These are phyloP conservation scores for Pithys albifrons DNA, from an alignment of 2,113 vertebrate species.

Conservation along the genomic window DNA sequence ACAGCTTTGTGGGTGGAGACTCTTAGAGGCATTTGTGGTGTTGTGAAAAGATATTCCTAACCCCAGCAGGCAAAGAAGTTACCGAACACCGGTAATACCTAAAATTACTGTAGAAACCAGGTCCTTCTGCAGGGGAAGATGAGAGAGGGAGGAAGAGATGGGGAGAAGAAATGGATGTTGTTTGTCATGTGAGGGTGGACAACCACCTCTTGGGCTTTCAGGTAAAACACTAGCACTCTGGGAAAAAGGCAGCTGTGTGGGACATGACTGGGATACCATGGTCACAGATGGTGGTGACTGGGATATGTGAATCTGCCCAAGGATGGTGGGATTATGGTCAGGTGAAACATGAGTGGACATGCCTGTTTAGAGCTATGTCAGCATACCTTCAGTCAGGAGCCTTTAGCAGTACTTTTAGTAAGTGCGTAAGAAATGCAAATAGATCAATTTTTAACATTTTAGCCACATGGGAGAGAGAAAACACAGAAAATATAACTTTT, in stretches of 20 bases:
- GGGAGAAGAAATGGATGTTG: neutral
- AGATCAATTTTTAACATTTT: neutral
- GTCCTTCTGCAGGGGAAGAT: neutral
- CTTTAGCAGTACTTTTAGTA: neutral
- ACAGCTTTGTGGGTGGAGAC: neutral
- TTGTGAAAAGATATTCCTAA: neutral
- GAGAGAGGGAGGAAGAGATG: neutral
- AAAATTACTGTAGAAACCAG: neutral
- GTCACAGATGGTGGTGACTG: neutral
- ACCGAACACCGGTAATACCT: neutral
- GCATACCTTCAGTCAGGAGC: neutral
- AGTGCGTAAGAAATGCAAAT: neutral
- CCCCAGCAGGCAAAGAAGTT: neutral
- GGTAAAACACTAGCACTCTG: neutral
- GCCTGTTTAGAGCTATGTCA: neutral
- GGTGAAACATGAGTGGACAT: neutral
- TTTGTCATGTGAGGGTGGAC: neutral
- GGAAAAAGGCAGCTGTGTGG: neutral
- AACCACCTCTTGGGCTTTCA: neutral
- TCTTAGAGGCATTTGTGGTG: neutral
- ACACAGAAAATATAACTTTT: neutral
- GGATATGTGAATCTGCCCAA: neutral
- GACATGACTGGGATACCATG: accelerated
- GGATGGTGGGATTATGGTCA: neutral
- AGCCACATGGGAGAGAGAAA: neutral